Evolutionary conservation across 2,888 invertebrate species (phyloP).

Genomic region (Melipona beecheii): DNA sequence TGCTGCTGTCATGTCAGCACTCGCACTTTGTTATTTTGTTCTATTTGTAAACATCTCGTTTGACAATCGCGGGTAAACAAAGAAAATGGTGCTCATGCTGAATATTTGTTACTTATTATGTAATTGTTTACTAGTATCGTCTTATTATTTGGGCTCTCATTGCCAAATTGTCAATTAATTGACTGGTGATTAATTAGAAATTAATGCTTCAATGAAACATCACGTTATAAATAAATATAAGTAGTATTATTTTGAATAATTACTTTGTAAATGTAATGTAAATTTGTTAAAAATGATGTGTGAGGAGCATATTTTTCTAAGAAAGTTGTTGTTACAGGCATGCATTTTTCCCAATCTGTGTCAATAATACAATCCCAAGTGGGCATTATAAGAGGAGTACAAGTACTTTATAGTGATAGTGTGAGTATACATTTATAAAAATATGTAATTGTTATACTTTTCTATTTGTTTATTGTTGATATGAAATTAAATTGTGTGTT

Average conservation of each 20-base stretch:
- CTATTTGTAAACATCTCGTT: constrained; percentile 74
- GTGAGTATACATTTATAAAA: constrained; percentile 85
- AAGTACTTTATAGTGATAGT: constrained; percentile 98
- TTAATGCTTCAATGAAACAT: background rate
- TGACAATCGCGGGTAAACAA: constrained; percentile 80
- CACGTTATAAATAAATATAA: background rate
- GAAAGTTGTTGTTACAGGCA: constrained; percentile 88
- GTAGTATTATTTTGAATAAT: background rate
- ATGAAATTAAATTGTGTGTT: constrained; percentile 17
- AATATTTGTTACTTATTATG: constrained; percentile 72
- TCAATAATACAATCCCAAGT: constrained; percentile 98
- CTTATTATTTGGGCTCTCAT: background rate
- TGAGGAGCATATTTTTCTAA: background rate
- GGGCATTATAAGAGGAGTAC: constrained; percentile 96
- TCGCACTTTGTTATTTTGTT: constrained; percentile 37
- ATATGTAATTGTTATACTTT: background rate
- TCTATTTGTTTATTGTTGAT: background rate
- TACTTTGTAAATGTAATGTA: background rate
- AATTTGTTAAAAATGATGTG: background rate
- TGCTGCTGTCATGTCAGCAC: constrained; percentile 34
- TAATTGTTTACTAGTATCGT: constrained; percentile 69
- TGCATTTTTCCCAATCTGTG: constrained; percentile 99
- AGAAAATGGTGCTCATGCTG: constrained; percentile 65
- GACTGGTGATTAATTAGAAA: constrained; percentile 18
- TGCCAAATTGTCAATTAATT: background rate